Evolutionary conservation across 2,888 invertebrate species (phyloP), one percentile per base, ranked within the genome.

Genomic region (Choreutis nemorana): DNA sequence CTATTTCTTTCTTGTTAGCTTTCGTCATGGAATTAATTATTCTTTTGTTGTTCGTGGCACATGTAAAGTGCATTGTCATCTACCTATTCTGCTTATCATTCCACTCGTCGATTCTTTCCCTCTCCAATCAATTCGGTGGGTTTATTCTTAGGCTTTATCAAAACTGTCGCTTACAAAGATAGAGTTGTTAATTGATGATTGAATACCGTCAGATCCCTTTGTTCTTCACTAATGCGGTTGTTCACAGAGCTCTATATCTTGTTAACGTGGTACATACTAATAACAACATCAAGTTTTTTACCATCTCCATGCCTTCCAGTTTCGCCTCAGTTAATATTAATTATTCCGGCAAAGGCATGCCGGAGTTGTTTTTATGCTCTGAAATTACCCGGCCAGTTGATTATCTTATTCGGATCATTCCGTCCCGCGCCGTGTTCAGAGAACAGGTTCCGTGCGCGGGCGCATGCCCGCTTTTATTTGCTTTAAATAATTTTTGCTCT

Each of bases 361-460:
- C 45, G 51, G 48, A 53, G 50, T 48, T 44, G 59, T 67, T 70
- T 71, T 70, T 70, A 57, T 65, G 41, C 54, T 44, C 52, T 55
- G 59, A 66, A 70, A 67, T 64, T 68, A 62, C 61, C 58, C 57
- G 60, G 51, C 55, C 55, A 45, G 54, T 71, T 68, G 71, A 75
- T 75, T 72, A 72, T 72, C 68, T 68, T 66, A 71, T 71, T 68
- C 63, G 63, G 52, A 57, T 61, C 63, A n/a, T n/a, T n/a, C n/a
- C n/a, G 61, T 50, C 51, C 57, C 53, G 47, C 45, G 48, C 53
- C 43, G 36, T 38, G 47, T 46, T 51, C 52, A 46, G 44, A 41
- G 41, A 67, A 72, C 72, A 46, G 66, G 73, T 73, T 68, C 53
- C 50, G 36, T 47, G 42, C 49, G 43, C 53, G 45, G 50, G 55